Conservation (phyloP, 2,888 invertebrate genomes). For the Nysson spinosus region DNA sequence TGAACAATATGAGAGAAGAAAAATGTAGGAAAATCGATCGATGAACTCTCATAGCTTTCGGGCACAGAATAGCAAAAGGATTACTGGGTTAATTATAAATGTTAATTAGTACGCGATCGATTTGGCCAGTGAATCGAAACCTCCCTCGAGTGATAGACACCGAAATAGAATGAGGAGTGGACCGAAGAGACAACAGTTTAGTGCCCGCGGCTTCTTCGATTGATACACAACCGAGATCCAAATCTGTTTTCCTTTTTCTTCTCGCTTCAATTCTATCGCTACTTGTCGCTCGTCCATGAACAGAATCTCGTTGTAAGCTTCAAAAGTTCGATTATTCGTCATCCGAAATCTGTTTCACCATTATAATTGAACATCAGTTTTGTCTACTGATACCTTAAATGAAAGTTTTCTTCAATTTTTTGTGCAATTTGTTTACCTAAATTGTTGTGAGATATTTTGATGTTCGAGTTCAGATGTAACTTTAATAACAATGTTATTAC, state of each 20-base stretch:
- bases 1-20: conserved; percentile 3
- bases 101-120: conserved; percentile 77
- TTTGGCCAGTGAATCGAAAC: conserved; percentile 74
- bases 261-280: conserved; percentile 5
- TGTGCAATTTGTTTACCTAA: too few species aligned
- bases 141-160: conserved; percentile 75
- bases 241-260: conserved; percentile 6
- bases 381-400: too few species aligned
- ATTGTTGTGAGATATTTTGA: too few species aligned
- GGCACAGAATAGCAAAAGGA: conserved; percentile 56
- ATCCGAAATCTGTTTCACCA: too few species aligned
- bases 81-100: conserved; percentile 75
- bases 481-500: too few species aligned
- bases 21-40: background rate
- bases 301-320: too few species aligned
- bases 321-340: too few species aligned
- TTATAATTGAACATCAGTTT: too few species aligned
- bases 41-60: conserved; percentile 20
- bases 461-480: too few species aligned
- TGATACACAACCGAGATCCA: conserved; percentile 58
- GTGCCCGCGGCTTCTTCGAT: conserved; percentile 63
- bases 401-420: too few species aligned
- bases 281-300: background rate
- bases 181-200: conserved; percentile 64
- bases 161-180: conserved; percentile 72